phyloP scores from a whole-genome alignment of 1,140 invertebrate genomes.

The Vollenhovia emeryi region DNA sequence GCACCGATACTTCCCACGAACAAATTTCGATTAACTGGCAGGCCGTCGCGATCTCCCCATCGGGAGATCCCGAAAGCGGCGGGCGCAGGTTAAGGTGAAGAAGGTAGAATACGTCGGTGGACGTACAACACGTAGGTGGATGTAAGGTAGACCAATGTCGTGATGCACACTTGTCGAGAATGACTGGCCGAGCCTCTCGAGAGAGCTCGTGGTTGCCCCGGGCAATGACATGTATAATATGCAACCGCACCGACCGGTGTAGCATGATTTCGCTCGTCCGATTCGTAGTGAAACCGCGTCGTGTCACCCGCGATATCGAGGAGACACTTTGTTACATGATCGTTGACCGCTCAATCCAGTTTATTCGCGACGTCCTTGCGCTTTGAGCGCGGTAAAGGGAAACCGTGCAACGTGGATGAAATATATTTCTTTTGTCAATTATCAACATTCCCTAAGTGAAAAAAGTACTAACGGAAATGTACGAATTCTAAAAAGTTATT shows the following conservation, averaged over 20 bases:
- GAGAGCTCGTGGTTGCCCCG: conserved; percentile 76
- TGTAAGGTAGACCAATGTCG: conserved; percentile 73
- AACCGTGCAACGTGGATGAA: background rate
- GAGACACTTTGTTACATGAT: conserved; percentile 55
- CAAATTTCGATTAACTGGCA: conserved; percentile 65
- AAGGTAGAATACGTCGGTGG: conserved; percentile 61
- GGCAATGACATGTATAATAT: conserved; percentile 78
- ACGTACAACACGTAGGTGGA: conserved; percentile 65
- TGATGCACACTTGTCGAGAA: conserved; percentile 81
- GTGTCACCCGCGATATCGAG: conserved; percentile 35
- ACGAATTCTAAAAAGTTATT: background rate
- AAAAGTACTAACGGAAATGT: background rate
- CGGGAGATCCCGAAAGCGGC: conserved; percentile 66
- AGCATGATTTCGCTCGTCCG: conserved; percentile 55
- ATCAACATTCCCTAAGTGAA: background rate
- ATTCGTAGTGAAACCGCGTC: conserved; percentile 51
- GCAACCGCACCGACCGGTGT: conserved; percentile 63
- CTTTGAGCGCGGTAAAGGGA: background rate
- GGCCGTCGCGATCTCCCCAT: too few relatives aligned
- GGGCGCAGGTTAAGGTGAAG: conserved; percentile 59
- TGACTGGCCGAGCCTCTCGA: conserved; percentile 78
- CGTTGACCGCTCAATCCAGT: conserved; percentile 30
- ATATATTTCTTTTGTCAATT: background rate
- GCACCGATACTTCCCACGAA: background rate
- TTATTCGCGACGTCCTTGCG: background rate